Conservation (phyloP, 2,797 vertebrate genomes). For the Hypotaenidia okinawae region DNA sequence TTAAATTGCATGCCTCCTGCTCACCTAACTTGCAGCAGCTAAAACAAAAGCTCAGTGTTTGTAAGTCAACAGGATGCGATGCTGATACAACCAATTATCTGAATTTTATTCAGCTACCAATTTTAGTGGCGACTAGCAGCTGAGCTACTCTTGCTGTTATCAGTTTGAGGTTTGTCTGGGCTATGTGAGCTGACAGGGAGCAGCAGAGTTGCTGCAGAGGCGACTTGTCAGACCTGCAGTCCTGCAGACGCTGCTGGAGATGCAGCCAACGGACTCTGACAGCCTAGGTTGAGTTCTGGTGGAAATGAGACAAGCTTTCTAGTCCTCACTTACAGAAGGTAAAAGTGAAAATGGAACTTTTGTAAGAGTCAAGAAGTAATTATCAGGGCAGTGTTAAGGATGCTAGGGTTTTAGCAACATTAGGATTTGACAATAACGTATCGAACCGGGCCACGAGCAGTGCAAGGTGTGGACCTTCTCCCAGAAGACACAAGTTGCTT, state of each 20-base stretch:
- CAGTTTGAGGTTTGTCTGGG: background rate
- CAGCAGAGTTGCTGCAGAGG: background rate
- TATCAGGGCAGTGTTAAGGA: background rate
- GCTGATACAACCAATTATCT: background rate
- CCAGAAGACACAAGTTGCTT: background rate
- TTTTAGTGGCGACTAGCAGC: background rate
- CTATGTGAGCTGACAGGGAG: background rate
- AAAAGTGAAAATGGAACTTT: background rate
- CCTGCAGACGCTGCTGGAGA: background rate
- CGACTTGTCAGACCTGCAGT: background rate
- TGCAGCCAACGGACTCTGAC: background rate
- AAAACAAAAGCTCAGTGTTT: background rate
- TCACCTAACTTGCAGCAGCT: background rate
- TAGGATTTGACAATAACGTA: background rate
- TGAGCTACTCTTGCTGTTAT: background rate
- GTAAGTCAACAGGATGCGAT: background rate
- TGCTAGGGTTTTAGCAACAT: background rate
- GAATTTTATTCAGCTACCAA: background rate
- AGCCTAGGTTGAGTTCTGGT: background rate
- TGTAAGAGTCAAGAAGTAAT: background rate
- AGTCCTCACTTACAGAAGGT: background rate
- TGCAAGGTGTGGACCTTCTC: background rate
- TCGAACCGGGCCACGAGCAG: background rate
- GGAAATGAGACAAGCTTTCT: background rate
- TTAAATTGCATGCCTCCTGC: background rate